Conservation (phyloP, 2,797 vertebrate species). For the Apodemus agrarius region DNA sequence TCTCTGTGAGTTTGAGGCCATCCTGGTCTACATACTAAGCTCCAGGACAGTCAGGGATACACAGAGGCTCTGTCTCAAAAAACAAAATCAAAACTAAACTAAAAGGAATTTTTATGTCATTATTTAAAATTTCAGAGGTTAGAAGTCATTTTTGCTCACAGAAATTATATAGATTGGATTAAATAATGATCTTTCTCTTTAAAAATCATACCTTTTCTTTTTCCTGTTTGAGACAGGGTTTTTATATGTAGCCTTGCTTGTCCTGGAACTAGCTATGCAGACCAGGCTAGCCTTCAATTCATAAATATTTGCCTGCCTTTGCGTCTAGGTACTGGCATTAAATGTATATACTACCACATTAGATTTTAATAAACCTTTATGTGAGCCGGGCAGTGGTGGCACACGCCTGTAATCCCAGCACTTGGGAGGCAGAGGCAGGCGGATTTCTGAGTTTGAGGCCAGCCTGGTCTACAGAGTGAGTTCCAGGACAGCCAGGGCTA, state of each 20-base stretch:
- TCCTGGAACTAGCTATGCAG: not conserved
- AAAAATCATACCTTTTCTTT: conserved; percentile 21
- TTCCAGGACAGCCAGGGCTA: too few species aligned
- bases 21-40: not conserved
- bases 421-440: too few species aligned
- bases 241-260: not conserved
- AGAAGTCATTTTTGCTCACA: conserved; percentile 54
- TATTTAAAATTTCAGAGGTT: conserved; percentile 71
- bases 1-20: not conserved
- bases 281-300: not conserved
- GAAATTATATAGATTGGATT: conserved; percentile 57
- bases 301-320: not conserved
- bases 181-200: conserved; percentile 59
- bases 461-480: too few species aligned
- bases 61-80: not conserved
- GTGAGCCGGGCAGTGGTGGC: too few species aligned
- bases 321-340: not conserved
- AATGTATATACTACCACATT: not conserved
- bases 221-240: not conserved
- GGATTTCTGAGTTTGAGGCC: too few species aligned
- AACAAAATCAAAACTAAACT: not conserved
- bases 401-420: too few species aligned
- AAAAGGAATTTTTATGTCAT: not conserved
- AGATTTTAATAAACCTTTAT: not conserved
- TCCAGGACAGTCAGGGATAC: not conserved